Conservation (phyloP, 2,797 vertebrate genomes). For the Neomorphus geoffroyi region DNA sequence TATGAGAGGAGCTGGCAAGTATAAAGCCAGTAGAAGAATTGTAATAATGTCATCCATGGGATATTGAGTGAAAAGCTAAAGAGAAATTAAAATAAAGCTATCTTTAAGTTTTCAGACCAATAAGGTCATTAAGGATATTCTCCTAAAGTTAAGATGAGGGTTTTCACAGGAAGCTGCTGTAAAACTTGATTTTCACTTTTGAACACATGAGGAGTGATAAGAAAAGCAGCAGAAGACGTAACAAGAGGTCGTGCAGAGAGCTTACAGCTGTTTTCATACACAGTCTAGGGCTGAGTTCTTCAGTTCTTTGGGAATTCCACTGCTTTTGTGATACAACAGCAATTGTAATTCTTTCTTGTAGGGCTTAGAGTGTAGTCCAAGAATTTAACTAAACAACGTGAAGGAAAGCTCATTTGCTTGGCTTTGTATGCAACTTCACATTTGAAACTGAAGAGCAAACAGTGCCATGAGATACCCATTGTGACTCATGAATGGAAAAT, state of each 20-base stretch:
- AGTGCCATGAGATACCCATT: constrained; percentile 63
- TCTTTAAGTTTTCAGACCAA: constrained; percentile 37
- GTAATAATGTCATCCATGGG: constrained; percentile 11
- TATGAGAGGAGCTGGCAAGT: constrained; percentile 45
- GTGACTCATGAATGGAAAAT: constrained; percentile 68
- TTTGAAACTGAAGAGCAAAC: constrained; percentile 53
- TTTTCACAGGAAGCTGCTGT: not conserved
- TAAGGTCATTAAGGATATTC: constrained; percentile 31
- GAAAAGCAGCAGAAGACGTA: not conserved
- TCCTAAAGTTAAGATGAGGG: not conserved
- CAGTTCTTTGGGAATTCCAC: constrained; percentile 12
- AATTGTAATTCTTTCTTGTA: constrained; percentile 40
- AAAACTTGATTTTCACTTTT: constrained; percentile 24
- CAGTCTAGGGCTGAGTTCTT: not conserved
- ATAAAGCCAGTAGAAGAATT: constrained; percentile 41
- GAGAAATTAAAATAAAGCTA: constrained; percentile 53
- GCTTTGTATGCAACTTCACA: constrained; percentile 59
- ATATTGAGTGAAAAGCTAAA: constrained; percentile 20
- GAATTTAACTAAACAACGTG: constrained; percentile 42
- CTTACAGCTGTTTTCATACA: not conserved
- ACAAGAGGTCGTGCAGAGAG: not conserved
- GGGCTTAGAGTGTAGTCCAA: constrained; percentile 9
- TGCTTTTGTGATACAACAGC: constrained; percentile 35
- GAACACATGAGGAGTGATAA: not conserved
- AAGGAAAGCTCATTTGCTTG: constrained; percentile 37